A percentile compares a stretch with the other conserved stretches of the same genome.
Conservation (phyloP, 2,797 vertebrate genomes). For the Sebastes reedi region DNA sequence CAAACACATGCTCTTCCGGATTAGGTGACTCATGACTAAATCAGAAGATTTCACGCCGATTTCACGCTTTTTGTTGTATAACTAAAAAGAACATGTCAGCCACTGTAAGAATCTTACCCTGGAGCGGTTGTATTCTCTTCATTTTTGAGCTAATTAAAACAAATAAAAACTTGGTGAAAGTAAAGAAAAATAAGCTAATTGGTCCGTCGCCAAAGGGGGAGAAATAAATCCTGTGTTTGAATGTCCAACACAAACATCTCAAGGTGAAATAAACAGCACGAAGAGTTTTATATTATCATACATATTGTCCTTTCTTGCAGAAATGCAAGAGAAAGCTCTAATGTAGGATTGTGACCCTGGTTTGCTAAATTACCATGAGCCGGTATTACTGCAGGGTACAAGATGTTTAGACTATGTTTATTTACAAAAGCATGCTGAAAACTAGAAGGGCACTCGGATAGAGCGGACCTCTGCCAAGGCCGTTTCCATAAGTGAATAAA, state of each 20-base stretch:
- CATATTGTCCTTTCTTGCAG: not conserved
- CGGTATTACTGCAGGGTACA: not conserved
- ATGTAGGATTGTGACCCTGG: not conserved
- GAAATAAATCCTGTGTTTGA: not conserved
- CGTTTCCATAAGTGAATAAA: no score
- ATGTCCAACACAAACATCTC: not conserved
- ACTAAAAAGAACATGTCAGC: not conserved
- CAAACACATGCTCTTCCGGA: not conserved
- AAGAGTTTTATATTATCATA: not conserved
- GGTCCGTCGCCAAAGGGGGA: not conserved
- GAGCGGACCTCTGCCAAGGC: no score
- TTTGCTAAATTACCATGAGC: not conserved
- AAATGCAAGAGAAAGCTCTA: not conserved
- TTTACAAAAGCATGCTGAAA: not conserved
- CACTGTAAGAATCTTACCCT: not conserved
- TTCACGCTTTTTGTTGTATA: not conserved
- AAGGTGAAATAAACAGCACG: not conserved
- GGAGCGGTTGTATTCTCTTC: not conserved
- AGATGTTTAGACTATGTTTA: not conserved
- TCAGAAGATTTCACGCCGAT: conserved; percentile 16
- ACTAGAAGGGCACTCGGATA: not conserved
- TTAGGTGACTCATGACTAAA: conserved; percentile 20
- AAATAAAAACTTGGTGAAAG: not conserved
- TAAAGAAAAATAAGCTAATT: not conserved
- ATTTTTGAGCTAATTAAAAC: not conserved